Evolutionary conservation across 2,113 vertebrate species (phyloP).

Genomic region (Takifugu bimaculatus): DNA sequence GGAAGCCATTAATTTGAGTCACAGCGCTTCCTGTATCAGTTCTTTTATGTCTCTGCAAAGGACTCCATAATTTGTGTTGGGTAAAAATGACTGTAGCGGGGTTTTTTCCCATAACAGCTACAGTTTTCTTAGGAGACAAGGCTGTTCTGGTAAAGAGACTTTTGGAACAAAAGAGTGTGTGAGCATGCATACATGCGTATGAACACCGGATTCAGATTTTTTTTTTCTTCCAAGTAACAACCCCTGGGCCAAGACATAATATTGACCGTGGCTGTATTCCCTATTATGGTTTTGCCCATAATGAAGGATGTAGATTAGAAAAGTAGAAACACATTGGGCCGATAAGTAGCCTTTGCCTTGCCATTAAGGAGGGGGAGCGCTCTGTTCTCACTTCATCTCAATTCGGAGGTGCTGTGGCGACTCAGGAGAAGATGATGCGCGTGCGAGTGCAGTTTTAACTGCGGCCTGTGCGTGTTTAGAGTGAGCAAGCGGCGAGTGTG

Average conservation of each 20-base stretch:
- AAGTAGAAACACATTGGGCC: slow-evolving; percentile 74
- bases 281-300: slow-evolving; percentile 66
- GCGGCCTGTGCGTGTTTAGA: slow-evolving; percentile 48
- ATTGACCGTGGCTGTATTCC: slow-evolving; percentile 76
- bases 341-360: slow-evolving; percentile 64
- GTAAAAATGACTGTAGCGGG: slow-evolving; percentile 32
- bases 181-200: slow-evolving; percentile 53
- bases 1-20: slow-evolving; percentile 33
- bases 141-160: slow-evolving; percentile 43
- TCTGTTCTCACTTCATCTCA: slow-evolving; percentile 50
- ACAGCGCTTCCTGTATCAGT: slow-evolving; percentile 43
- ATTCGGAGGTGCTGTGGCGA: slow-evolving; percentile 19
- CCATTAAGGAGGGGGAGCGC: slow-evolving; percentile 38
- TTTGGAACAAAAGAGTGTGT: slow-evolving; percentile 37
- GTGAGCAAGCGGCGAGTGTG: slow-evolving; percentile 47
- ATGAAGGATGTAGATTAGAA: slow-evolving; percentile 79
- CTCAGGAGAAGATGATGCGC: slow-evolving; percentile 40
- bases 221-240: slow-evolving; percentile 50
- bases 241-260: slow-evolving; percentile 73
- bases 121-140: slow-evolving; percentile 45
- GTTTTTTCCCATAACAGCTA: slow-evolving; percentile 41
- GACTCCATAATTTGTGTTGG: slow-evolving; percentile 42
- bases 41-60: slow-evolving; percentile 27
- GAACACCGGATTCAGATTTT: slow-evolving; percentile 52
- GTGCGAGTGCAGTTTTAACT: slow-evolving; percentile 43